Percentiles rank a stretch among this genome's conserved stretches.
Evolutionary conservation across 2,113 vertebrate genomes (phyloP).

Genomic region (Scomber scombrus): DNA sequence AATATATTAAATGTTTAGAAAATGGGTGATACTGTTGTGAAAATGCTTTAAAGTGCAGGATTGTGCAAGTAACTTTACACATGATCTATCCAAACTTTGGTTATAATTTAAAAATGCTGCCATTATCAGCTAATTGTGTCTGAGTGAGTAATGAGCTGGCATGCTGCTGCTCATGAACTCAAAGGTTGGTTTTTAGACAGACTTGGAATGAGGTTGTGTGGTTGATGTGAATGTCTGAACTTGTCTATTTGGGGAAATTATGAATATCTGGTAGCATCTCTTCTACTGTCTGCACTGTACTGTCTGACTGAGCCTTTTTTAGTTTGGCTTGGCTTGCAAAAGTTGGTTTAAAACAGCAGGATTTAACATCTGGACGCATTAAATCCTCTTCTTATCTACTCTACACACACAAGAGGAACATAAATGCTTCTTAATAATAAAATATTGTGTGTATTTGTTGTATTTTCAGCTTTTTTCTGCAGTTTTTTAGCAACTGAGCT

Average conservation of each 20-base stretch:
- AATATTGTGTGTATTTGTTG: too few relatives aligned
- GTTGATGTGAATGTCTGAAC: conserved; percentile 53
- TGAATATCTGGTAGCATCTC: conserved; percentile 38
- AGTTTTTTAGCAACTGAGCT: neutral
- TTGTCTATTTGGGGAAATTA: conserved; percentile 42
- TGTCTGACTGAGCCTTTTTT: neutral
- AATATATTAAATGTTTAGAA: neutral
- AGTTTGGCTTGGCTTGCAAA: neutral
- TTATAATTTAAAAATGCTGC: neutral
- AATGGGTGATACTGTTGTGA: neutral
- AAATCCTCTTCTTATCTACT: neutral
- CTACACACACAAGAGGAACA: too few relatives aligned
- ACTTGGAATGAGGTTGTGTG: conserved; percentile 47
- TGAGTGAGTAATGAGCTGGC: neutral
- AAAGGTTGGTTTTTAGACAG: conserved; percentile 1
- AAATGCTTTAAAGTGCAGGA: neutral
- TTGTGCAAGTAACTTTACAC: too few relatives aligned
- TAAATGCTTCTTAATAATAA: too few relatives aligned
- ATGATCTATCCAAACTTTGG: neutral
- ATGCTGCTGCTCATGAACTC: conserved; percentile 18
- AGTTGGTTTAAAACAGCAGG: neutral
- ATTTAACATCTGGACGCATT: neutral
- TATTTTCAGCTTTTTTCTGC: neutral
- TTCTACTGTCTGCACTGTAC: neutral
- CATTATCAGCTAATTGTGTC: neutral